Percentiles rank a stretch among this genome's conserved stretches.
phyloP scores from a whole-genome alignment of 2,888 invertebrate genomes.

The Agrochola lota region DNA sequence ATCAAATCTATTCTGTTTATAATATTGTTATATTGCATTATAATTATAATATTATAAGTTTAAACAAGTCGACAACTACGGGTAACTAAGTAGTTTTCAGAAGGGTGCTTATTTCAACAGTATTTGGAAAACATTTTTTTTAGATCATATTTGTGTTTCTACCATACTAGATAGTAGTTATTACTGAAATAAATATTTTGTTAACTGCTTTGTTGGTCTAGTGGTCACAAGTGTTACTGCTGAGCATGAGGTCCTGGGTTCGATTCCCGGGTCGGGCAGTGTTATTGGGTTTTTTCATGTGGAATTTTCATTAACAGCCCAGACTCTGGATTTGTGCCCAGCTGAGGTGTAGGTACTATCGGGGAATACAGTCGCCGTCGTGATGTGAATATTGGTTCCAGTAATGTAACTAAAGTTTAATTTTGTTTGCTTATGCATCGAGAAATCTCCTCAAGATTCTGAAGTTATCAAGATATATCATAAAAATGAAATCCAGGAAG shows the following conservation, averaged over 20 bases:
- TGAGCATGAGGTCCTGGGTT: neutral
- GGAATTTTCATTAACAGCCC: neutral
- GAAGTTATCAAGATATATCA: neutral
- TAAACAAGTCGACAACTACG: constrained; percentile 16
- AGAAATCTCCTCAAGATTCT: neutral
- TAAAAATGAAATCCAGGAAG: constrained; percentile 11
- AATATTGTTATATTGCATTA: no score
- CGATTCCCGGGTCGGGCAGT: neutral
- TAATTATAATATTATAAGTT: no score
- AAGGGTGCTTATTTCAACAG: neutral
- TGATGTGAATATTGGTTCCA: neutral
- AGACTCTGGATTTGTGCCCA: neutral
- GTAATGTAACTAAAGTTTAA: neutral
- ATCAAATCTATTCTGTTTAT: no score
- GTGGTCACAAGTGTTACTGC: neutral
- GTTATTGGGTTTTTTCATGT: neutral
- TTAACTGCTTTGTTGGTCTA: neutral
- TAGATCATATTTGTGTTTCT: neutral
- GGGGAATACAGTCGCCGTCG: neutral
- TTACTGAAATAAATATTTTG: neutral
- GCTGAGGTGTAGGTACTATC: neutral
- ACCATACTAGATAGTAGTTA: neutral
- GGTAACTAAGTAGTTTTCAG: neutral
- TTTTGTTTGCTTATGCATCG: neutral
- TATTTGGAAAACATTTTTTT: neutral